Percentiles rank a stretch among this genome's conserved stretches.
Conservation (phyloP, 1,140 invertebrate species). For the Macrosteles quadrilineatus region DNA sequence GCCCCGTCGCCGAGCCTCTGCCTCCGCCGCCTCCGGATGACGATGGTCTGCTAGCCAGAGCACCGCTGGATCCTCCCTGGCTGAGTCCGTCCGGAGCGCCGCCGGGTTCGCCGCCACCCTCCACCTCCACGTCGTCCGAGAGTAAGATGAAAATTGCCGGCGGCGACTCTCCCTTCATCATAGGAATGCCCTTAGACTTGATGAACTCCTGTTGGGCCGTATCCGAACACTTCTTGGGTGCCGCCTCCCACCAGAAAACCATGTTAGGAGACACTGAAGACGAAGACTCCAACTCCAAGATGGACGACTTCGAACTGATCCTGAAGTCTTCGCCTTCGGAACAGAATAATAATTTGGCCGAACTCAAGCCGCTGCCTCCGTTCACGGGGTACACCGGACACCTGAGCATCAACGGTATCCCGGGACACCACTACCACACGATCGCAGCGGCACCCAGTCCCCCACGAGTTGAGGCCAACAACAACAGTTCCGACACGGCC, state of each 20-base stretch:
- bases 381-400: constrained; percentile 84
- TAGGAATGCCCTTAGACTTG: constrained; percentile 38
- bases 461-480: constrained; percentile 57
- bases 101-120: constrained; percentile 32
- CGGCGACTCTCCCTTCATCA: constrained; percentile 38
- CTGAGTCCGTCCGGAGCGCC: constrained; percentile 37
- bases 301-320: constrained; percentile 63
- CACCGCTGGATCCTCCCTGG: constrained; percentile 40
- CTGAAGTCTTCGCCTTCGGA: constrained; percentile 53
- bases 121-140: neutral
- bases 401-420: constrained; percentile 79
- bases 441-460: constrained; percentile 60
- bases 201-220: constrained; percentile 32
- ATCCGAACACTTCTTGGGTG: constrained; percentile 33
- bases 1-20: constrained; percentile 18
- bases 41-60: constrained; percentile 17
- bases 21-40: constrained; percentile 11
- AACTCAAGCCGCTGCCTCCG: constrained; percentile 82
- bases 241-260: constrained; percentile 28
- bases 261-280: constrained; percentile 42
- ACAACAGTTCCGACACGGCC: constrained; percentile 52
- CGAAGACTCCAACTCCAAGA: constrained; percentile 51
- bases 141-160: constrained; percentile 38
- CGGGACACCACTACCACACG: constrained; percentile 82
- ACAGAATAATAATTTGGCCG: constrained; percentile 65